Base-by-base conservation (phyloP, 2,113 vertebrate genomes). In the Hipposideros armiger region DNA sequence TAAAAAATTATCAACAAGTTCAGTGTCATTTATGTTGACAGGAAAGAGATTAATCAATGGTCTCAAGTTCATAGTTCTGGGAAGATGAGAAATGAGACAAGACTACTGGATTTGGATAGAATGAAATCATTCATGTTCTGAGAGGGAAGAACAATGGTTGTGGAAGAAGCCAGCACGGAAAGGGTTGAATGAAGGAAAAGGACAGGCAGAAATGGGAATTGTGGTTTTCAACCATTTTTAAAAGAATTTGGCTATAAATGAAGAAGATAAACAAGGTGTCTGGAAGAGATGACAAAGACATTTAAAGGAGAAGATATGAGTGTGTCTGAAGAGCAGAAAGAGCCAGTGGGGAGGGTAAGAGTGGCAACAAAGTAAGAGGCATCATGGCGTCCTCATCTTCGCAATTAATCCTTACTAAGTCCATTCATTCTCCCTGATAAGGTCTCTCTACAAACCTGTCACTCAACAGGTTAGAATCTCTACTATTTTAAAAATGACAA, bases 61-160 rank as follows among this genome's bases (percentile, higher is more conserved):
- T 87, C 62, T 96, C 85, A 94, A 77, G 76, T 88, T 93, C 84
- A 89, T 7, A 17, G 69, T 80, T 91, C 91, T 50, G 30, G 78
- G 85, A 90, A 87, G 81, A 93, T 90, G 50, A 95, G 94, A 87
- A 92, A 76, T 28, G 56, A 94, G 73, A 91, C 58, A 87, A 97
- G 90, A 69, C 47, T 58, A 78, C 0, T 89, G 94, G 74, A 70
- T 86, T 67, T 76, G 74, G 47, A 76, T 45, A 92, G 87, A 60
- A 97, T 84, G 73, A 94, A 97, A 90, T 84, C 72, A 47, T 76
- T 60, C 2, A 1, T 77, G 70, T 77, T 76, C 72, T 81, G 22
- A 20, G 13, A 78, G 19, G 81, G 28, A 62, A 20, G 19, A 85
- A 84, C 0, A 47, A 42, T 54, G 36, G 42, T 24, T 73, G 11